Evolutionary conservation across 1,140 invertebrate species (phyloP).

Genomic region (Rhyzopertha dominica): DNA sequence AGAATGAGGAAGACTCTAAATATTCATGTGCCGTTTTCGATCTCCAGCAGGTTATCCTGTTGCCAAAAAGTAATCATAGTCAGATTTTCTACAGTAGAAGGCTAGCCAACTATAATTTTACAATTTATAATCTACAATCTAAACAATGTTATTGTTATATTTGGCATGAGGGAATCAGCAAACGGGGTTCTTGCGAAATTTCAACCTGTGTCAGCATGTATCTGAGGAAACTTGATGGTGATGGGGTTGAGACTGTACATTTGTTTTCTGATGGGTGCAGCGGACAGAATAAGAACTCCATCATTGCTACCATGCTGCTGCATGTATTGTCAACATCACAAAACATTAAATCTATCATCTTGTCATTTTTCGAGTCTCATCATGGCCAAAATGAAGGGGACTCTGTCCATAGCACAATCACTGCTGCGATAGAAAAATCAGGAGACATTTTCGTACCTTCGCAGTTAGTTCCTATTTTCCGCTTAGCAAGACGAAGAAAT

Average conservation of each 20-base stretch:
- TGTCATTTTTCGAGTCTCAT: constrained; percentile 6
- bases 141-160: too few relatives aligned
- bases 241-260: too few relatives aligned
- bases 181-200: too few relatives aligned
- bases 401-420: constrained; percentile 11
- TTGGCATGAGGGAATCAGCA: too few relatives aligned
- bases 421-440: constrained; percentile 8
- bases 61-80: constrained; percentile 10
- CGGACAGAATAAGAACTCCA: too few relatives aligned
- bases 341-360: constrained; percentile 4
- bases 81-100: constrained; percentile 12
- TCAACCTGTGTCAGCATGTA: too few relatives aligned
- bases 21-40: constrained; percentile 8
- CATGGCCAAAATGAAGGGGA: constrained; percentile 12
- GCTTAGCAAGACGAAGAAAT: constrained; percentile 9
- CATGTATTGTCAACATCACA: too few relatives aligned
- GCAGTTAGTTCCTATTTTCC: constrained; percentile 7
- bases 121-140: constrained; percentile 12
- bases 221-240: too few relatives aligned
- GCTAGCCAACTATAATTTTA: constrained; percentile 2
- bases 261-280: too few relatives aligned
- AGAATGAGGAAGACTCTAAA: constrained; percentile 11
- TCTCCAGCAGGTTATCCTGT: constrained; percentile 13
- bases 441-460: constrained; percentile 8
- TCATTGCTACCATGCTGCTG: too few relatives aligned